Conservation (phyloP, 2,797 vertebrate genomes). For the Hypotaenidia philippensis region DNA sequence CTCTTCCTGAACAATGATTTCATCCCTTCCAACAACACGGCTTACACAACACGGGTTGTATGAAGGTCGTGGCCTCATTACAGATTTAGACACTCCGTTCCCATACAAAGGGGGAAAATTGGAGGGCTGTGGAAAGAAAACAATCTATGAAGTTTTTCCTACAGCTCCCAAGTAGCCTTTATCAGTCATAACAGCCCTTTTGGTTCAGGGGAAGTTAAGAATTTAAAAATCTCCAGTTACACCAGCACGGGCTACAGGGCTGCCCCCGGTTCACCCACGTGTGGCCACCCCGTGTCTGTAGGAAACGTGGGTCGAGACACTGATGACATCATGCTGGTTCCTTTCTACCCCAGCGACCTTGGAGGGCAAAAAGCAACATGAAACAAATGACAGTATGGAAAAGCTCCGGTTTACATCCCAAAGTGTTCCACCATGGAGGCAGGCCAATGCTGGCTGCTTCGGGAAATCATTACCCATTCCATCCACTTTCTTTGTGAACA, state of each 20-base stretch:
- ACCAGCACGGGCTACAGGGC: not conserved
- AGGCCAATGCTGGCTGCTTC: not conserved
- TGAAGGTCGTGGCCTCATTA: not conserved
- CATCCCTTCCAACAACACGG: not conserved
- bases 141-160: not conserved
- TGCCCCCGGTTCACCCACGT: fast-evolving
- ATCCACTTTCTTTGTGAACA: not conserved
- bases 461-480: not conserved
- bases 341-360: not conserved
- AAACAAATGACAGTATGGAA: not conserved
- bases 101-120: not conserved
- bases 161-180: not conserved
- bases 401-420: not conserved
- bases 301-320: fast-evolving
- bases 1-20: not conserved
- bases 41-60: not conserved
- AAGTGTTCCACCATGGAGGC: not conserved
- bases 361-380: not conserved
- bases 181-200: not conserved
- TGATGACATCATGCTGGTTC: fast-evolving
- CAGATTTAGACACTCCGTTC: not conserved
- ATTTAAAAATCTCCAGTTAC: not conserved
- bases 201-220: not conserved
- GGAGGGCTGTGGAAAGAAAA: not conserved
- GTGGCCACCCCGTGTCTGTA: not conserved